Evolutionary conservation across 2,797 vertebrate species (phyloP).

Genomic region (Eulemur coronatus): DNA sequence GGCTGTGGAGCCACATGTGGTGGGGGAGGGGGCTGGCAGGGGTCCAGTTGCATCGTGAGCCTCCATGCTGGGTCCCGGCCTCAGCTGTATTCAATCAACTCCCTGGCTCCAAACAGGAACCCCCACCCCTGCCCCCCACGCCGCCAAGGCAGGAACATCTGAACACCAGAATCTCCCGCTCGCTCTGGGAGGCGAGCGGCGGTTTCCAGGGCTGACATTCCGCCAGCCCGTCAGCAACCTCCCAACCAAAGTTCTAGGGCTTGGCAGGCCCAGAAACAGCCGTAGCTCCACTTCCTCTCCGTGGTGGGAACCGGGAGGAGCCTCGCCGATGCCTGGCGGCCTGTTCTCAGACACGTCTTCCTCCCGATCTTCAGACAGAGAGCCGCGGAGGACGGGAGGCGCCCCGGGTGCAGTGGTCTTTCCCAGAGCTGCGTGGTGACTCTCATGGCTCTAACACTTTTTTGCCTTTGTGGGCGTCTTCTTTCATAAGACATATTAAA

Average conservation of each 20-base stretch:
- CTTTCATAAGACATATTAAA: not conserved
- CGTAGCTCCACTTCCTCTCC: conserved; percentile 45
- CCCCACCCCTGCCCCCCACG: not conserved
- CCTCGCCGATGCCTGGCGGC: conserved; percentile 42
- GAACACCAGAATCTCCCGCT: conserved; percentile 74
- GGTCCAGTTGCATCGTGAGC: conserved; percentile 71
- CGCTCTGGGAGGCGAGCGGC: conserved; percentile 64
- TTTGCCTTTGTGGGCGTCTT: not conserved
- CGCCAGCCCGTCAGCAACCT: conserved; percentile 64
- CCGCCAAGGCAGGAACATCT: conserved; percentile 72
- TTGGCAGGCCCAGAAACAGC: conserved; percentile 68
- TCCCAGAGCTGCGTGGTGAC: not conserved
- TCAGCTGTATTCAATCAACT: conserved; percentile 82
- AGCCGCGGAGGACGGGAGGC: rapidly evolving
- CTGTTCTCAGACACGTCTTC: not conserved
- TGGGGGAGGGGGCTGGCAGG: conserved; percentile 24
- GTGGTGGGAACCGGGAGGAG: conserved; percentile 9
- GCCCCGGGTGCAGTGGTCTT: rapidly evolving
- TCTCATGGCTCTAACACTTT: not conserved
- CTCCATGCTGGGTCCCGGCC: conserved; percentile 63
- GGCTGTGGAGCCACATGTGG: conserved; percentile 53
- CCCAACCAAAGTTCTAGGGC: conserved; percentile 66
- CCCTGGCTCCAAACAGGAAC: conserved; percentile 71
- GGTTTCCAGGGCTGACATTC: conserved; percentile 70
- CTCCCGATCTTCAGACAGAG: not conserved